These are phyloP conservation scores for Coracopsis vasa DNA, from an alignment of 2,113 vertebrate genomes.

Conservation along the genomic window DNA sequence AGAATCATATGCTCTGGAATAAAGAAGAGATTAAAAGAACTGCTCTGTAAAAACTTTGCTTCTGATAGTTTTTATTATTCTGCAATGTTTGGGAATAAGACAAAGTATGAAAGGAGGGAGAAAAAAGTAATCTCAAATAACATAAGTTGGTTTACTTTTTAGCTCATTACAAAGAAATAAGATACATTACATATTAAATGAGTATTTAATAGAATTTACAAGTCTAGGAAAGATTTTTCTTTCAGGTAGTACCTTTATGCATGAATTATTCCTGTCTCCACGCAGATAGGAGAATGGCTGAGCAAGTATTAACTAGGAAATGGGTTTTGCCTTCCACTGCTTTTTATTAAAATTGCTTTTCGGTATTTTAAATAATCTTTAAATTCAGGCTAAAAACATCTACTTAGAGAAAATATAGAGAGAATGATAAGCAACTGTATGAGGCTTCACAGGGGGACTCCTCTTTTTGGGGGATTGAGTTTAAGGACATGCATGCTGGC, in stretches of 20 bases:
- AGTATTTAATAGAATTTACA: not conserved
- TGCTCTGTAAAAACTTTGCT: not conserved
- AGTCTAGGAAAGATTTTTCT: not conserved
- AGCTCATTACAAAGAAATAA: not conserved
- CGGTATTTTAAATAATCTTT: not conserved
- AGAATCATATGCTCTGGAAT: not conserved
- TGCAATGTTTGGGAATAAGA: not conserved
- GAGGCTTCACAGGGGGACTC: not conserved
- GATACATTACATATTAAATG: not conserved
- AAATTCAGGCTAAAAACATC: not conserved
- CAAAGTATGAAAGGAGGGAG: not conserved
- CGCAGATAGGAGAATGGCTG: not conserved
- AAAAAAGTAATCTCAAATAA: not conserved
- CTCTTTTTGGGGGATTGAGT: not conserved
- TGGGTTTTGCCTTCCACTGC: not conserved
- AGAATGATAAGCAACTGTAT: not conserved
- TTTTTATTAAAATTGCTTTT: not conserved
- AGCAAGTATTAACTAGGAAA: not conserved
- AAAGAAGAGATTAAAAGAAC: not conserved
- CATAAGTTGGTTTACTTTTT: not conserved
- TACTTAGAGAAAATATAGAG: not conserved
- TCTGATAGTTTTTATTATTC: not conserved
- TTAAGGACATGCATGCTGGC: not conserved
- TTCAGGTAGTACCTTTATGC: not conserved
- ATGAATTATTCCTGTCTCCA: not conserved